A percentile compares a stretch with the other conserved stretches of the same genome.
Evolutionary conservation across 1,140 invertebrate species (phyloP).

Genomic region (Zophobas morio): DNA sequence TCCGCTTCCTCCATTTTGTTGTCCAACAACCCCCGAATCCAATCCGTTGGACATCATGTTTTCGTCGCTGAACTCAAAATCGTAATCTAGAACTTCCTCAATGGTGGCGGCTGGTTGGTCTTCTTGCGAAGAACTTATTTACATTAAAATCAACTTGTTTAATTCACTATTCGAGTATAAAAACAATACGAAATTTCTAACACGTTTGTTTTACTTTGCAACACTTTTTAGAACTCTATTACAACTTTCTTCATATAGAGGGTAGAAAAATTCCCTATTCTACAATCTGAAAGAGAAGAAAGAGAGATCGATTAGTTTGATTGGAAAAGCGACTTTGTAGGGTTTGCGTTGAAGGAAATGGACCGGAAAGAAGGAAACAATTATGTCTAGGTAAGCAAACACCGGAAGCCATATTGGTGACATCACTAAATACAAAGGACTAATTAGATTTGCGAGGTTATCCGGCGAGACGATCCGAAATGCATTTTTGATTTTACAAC

Average conservation of each 20-base stretch:
- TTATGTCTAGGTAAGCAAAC: slow-evolving; percentile 44
- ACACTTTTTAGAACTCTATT: slow-evolving; percentile 41
- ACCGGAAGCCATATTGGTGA: slow-evolving; percentile 43
- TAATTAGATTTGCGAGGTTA: slow-evolving; percentile 22
- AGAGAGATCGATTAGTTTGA: slow-evolving; percentile 7
- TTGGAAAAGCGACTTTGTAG: background rate
- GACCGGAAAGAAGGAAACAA: slow-evolving; percentile 36
- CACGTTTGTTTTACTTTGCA: slow-evolving; percentile 43
- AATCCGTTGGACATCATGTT: slow-evolving; percentile 89
- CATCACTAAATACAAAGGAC: slow-evolving; percentile 24
- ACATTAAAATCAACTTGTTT: slow-evolving; percentile 42
- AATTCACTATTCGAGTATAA: slow-evolving; percentile 45
- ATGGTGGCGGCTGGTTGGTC: slow-evolving; percentile 46
- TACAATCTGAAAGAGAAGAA: slow-evolving; percentile 46
- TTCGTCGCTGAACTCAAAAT: slow-evolving; percentile 61
- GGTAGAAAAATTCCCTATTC: slow-evolving; percentile 45
- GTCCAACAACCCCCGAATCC: slow-evolving; percentile 75
- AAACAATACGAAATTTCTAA: slow-evolving; percentile 49
- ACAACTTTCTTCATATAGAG: slow-evolving; percentile 40
- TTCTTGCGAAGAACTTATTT: slow-evolving; percentile 41
- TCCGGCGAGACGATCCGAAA: slow-evolving; percentile 1
- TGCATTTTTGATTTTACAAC: slow-evolving; percentile 14
- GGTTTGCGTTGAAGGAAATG: slow-evolving; percentile 22
- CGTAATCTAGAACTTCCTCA: slow-evolving; percentile 49
- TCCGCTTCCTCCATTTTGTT: slow-evolving; percentile 80